These are phyloP conservation scores for Solen grandis DNA, from an alignment of 1,140 invertebrate genomes.

Conservation along the genomic window DNA sequence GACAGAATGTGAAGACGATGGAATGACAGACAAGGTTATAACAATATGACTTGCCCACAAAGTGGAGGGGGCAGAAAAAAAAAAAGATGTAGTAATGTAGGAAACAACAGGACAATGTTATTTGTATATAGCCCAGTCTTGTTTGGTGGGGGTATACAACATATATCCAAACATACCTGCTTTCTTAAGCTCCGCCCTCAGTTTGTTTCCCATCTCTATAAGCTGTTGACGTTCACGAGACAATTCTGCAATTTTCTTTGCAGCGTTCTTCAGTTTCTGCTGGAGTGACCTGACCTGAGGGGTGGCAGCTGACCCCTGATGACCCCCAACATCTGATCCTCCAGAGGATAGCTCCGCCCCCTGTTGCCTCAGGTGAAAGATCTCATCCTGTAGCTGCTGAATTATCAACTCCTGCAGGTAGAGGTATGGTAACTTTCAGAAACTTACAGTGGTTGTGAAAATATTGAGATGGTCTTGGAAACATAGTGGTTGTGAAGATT, in stretches of 20 bases:
- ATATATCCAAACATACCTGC: constrained; percentile 59
- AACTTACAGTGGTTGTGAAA: neutral
- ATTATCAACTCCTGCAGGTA: constrained; percentile 77
- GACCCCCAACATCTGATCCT: constrained; percentile 11
- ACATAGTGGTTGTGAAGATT: neutral
- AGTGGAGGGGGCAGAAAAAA: no score
- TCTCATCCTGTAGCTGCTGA: constrained; percentile 79
- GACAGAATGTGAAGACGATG: no score
- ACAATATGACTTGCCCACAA: no score
- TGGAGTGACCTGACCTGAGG: constrained; percentile 60
- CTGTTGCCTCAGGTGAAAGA: constrained; percentile 66
- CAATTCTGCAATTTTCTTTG: constrained; percentile 74
- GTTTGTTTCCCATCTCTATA: constrained; percentile 78
- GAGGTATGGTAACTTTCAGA: neutral
- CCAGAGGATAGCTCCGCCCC: constrained; percentile 31
- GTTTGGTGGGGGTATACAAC: no score
- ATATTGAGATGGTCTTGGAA: neutral
- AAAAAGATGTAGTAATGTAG: no score
- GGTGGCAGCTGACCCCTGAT: constrained; percentile 15
- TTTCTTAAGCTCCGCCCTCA: constrained; percentile 76
- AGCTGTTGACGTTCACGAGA: constrained; percentile 78
- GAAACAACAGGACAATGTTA: no score
- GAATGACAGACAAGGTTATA: no score
- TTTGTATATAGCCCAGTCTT: no score
- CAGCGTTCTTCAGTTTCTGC: constrained; percentile 72